phyloP scores from a whole-genome alignment of 2,888 invertebrate species.

The Liopterus haemorrhoidalis region DNA sequence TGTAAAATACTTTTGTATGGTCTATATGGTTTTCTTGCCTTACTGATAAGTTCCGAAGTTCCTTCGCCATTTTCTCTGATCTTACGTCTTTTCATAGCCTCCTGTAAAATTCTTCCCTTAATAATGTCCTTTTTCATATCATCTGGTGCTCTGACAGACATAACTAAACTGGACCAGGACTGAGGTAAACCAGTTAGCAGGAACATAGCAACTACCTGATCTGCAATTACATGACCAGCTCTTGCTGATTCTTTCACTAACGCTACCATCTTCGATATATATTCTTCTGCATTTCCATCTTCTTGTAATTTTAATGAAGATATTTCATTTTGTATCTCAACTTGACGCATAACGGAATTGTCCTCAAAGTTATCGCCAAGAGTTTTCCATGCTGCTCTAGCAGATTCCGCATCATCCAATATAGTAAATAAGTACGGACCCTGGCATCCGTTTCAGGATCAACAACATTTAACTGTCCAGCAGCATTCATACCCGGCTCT shows the following conservation, averaged over 20 bases:
- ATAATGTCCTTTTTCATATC: slow-evolving; percentile 1
- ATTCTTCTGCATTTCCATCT: slow-evolving; percentile 1
- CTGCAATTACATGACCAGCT: slow-evolving; percentile 5
- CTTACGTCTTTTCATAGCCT: slow-evolving; percentile 5
- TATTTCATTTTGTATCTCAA: slow-evolving; percentile 8
- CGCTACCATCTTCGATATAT: slow-evolving; percentile 1
- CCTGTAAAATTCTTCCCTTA: slow-evolving; percentile 9
- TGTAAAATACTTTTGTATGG: no score
- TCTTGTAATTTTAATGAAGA: slow-evolving; percentile 2
- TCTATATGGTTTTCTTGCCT: no score
- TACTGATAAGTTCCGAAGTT: no score
- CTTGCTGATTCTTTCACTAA: slow-evolving; percentile 6
- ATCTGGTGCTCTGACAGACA: slow-evolving; percentile 5
- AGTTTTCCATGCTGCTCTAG: slow-evolving; percentile 3
- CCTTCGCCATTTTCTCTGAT: neutral
- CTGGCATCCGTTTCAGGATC: slow-evolving; percentile 1
- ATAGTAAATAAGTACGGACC: neutral
- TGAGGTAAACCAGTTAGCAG: slow-evolving; percentile 7
- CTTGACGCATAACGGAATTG: slow-evolving; percentile 11
- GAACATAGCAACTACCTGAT: slow-evolving; percentile 7
- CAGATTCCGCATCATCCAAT: neutral
- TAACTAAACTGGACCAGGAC: neutral
- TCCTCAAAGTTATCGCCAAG: slow-evolving; percentile 5
- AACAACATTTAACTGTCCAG: neutral
- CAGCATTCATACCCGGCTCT: no score